These are phyloP conservation scores for Plodia interpunctella DNA, from an alignment of 1,140 invertebrate species.

Conservation along the genomic window DNA sequence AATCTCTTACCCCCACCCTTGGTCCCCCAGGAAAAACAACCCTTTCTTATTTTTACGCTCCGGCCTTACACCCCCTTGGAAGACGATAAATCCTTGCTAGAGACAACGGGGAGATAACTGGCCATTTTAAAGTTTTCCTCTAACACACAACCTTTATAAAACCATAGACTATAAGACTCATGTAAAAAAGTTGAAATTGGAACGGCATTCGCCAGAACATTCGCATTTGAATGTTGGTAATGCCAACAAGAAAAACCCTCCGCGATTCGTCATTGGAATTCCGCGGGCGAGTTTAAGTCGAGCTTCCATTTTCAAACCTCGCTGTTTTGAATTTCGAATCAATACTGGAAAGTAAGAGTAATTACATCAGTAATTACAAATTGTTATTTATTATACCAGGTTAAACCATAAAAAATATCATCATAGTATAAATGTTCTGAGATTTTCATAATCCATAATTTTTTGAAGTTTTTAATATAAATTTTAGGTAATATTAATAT, in stretches of 20 bases:
- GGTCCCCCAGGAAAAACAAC: constrained; percentile 70
- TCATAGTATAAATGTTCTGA: too few species aligned
- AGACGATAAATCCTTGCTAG: constrained; percentile 72
- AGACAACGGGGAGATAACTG: constrained; percentile 69
- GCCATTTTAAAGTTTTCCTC: constrained; percentile 26
- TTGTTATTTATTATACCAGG: too few species aligned
- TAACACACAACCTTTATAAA: constrained; percentile 9
- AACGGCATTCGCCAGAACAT: background rate
- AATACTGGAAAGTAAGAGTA: background rate
- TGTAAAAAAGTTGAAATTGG: constrained; percentile 22
- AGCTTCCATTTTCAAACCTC: constrained; percentile 54
- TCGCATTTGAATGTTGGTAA: constrained; percentile 30
- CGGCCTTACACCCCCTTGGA: constrained; percentile 54
- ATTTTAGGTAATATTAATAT: too few species aligned
- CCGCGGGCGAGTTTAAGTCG: constrained; percentile 58
- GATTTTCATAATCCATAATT: too few species aligned
- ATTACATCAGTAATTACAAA: too few species aligned
- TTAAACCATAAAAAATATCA: too few species aligned
- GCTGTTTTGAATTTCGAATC: constrained; percentile 33
- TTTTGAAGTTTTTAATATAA: too few species aligned
- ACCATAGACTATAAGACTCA: constrained; percentile 12
- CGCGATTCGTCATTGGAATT: constrained; percentile 72
- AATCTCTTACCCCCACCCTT: constrained; percentile 55
- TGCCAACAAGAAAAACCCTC: constrained; percentile 69
- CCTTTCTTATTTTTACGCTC: constrained; percentile 71